Conservation (phyloP, 2,113 vertebrate genomes). For the Hemiscyllium ocellatum region DNA sequence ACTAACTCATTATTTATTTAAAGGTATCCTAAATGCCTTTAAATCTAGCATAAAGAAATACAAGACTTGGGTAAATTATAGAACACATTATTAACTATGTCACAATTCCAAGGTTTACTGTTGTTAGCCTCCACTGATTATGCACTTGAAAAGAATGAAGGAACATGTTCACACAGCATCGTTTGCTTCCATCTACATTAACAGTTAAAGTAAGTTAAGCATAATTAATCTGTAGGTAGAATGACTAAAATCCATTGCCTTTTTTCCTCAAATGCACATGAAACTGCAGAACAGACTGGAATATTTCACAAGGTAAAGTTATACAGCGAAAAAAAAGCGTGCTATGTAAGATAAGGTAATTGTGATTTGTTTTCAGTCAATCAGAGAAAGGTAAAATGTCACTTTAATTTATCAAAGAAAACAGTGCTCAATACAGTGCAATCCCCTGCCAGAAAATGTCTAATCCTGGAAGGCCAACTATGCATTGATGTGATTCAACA, state of each 20-base stretch:
- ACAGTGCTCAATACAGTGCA: background rate
- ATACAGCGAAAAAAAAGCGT: constrained; percentile 7
- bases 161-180: background rate
- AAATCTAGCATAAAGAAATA: background rate
- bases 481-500: constrained; percentile 35
- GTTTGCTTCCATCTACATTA: background rate
- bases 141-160: background rate
- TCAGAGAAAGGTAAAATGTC: constrained; percentile 33
- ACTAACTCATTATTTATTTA: background rate
- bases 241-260: background rate
- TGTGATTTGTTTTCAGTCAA: background rate
- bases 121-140: background rate
- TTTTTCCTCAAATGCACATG: background rate
- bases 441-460: constrained; percentile 23
- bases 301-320: background rate
- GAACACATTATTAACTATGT: background rate
- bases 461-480: constrained; percentile 30
- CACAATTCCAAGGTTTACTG: background rate
- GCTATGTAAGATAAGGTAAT: constrained; percentile 25
- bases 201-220: background rate
- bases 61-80: background rate
- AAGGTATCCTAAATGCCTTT: background rate
- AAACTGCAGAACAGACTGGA: background rate
- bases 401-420: constrained; percentile 33
- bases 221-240: background rate